phyloP scores from a whole-genome alignment of 2,113 vertebrate genomes.

The Colaptes auratus region DNA sequence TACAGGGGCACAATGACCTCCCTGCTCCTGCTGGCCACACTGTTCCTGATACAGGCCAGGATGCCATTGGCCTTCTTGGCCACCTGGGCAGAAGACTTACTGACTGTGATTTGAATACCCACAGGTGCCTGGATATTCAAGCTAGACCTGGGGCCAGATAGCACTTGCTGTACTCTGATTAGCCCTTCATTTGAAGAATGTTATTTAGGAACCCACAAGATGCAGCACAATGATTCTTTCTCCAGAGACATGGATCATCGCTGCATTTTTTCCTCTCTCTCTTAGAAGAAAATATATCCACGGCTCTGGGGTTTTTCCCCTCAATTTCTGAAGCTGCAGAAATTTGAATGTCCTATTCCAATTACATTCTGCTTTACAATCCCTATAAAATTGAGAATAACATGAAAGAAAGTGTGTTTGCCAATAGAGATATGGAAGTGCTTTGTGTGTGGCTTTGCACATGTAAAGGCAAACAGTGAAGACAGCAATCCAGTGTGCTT shows the following conservation, averaged over 20 bases:
- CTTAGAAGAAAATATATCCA: conserved; percentile 1
- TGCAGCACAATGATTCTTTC: neutral
- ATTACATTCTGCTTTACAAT: neutral
- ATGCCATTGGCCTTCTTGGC: no score
- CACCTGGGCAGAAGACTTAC: neutral
- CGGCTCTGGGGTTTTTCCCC: neutral
- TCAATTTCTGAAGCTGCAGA: conserved; percentile 17
- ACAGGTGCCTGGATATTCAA: neutral
- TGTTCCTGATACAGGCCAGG: no score
- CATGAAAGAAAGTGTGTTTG: neutral
- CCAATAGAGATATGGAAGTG: neutral
- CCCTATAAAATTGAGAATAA: neutral
- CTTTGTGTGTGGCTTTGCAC: neutral
- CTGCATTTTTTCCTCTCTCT: neutral
- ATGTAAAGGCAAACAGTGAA: neutral
- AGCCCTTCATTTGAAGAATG: neutral
- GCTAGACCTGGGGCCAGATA: neutral
- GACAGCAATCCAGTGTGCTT: neutral
- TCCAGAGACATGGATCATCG: neutral
- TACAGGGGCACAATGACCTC: no score
- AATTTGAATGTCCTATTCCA: conserved; percentile 1
- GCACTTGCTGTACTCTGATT: neutral
- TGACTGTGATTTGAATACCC: neutral
- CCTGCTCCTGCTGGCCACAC: no score
- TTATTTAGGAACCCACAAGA: conserved; percentile 19